A percentile compares a stretch with the other conserved stretches of the same genome.
Conservation (phyloP, 2,113 vertebrate species). For the Actinemys pallida region DNA sequence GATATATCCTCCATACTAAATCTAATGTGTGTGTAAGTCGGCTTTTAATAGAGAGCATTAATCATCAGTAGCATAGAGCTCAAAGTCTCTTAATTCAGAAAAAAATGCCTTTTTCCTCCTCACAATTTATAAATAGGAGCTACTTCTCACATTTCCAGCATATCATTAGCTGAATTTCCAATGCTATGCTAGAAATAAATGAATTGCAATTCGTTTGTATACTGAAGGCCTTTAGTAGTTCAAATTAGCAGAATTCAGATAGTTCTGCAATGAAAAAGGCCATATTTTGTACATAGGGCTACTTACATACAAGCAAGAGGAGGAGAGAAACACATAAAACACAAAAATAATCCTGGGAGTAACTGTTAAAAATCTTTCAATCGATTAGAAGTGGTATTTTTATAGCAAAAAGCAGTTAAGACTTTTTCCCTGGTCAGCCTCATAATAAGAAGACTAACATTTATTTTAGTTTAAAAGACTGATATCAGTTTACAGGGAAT, state of each 20-base stretch:
- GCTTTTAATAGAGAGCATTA: neutral
- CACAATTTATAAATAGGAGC: neutral
- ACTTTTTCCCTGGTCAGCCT: neutral
- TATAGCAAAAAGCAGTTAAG: neutral
- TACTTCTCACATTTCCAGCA: neutral
- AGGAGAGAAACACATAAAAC: accelerated
- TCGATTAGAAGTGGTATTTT: neutral
- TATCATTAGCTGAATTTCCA: neutral
- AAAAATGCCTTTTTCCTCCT: neutral
- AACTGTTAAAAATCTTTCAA: neutral
- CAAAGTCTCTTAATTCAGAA: neutral
- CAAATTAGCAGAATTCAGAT: neutral
- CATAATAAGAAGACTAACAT: neutral
- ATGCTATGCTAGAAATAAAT: neutral
- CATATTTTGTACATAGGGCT: neutral
- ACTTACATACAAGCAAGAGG: neutral
- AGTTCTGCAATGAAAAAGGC: neutral
- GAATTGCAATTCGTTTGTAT: neutral
- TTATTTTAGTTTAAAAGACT: neutral
- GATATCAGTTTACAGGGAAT: constrained; percentile 1
- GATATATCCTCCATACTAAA: neutral
- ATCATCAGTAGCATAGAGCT: neutral
- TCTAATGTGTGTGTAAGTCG: neutral
- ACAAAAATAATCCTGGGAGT: neutral
- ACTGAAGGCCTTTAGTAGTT: neutral